These are phyloP conservation scores for Nephila pilipes DNA, from an alignment of 1,140 invertebrate genomes.

Conservation along the genomic window DNA sequence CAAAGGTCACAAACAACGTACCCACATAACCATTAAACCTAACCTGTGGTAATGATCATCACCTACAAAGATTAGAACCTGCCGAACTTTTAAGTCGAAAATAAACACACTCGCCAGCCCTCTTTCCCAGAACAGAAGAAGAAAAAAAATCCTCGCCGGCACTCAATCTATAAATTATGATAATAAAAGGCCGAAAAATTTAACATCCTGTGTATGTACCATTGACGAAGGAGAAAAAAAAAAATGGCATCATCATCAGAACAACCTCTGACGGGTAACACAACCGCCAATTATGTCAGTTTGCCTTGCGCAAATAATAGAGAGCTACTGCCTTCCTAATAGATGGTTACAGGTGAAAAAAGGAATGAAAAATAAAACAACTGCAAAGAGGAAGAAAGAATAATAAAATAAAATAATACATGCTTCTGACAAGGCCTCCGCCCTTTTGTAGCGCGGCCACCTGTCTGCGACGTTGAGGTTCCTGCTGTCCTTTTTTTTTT, in stretches of 20 bases:
- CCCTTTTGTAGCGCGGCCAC: conserved; percentile 58
- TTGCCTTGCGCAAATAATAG: conserved; percentile 70
- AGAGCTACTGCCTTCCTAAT: conserved; percentile 66
- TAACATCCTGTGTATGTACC: conserved; percentile 19
- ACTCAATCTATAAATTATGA: conserved; percentile 66
- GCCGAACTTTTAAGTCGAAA: background rate
- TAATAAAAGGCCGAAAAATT: conserved; percentile 53
- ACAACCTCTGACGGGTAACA: background rate
- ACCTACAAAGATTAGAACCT: background rate
- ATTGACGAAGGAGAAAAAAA: background rate
- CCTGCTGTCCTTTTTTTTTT: background rate
- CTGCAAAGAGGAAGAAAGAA: background rate
- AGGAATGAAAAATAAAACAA: background rate
- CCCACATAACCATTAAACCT: conserved; percentile 16
- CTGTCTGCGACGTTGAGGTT: conserved; percentile 27
- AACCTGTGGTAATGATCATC: conserved; percentile 6
- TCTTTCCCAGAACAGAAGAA: background rate
- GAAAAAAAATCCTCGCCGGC: conserved; percentile 14
- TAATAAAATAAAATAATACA: conserved; percentile 49
- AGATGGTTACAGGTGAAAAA: conserved; percentile 49
- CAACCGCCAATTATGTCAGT: conserved; percentile 63
- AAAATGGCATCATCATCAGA: conserved; percentile 11
- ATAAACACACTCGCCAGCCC: conserved; percentile 9
- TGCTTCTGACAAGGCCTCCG: background rate
- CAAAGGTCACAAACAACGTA: background rate